These are phyloP conservation scores for Toxostoma redivivum DNA, from an alignment of 2,113 vertebrate species.

Conservation along the genomic window DNA sequence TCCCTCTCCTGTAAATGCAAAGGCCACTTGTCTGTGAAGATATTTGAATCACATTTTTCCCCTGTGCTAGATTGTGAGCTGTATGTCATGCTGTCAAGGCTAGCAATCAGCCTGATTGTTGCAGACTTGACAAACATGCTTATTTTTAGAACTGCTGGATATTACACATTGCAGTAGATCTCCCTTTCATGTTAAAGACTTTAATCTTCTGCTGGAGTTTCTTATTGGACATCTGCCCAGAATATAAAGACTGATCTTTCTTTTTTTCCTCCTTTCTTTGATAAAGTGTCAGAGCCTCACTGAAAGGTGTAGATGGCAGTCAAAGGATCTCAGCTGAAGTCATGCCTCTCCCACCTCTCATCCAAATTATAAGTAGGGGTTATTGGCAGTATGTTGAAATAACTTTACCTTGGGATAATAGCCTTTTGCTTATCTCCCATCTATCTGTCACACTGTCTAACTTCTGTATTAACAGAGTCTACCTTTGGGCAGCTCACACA, in stretches of 20 bases:
- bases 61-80: conserved; percentile 24
- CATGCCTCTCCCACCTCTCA: conserved; percentile 63
- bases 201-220: conserved; percentile 67
- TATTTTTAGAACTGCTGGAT: conserved; percentile 66
- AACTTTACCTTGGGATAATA: conserved; percentile 78
- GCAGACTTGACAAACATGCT: conserved; percentile 50
- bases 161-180: conserved; percentile 53
- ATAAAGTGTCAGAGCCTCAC: conserved; percentile 70
- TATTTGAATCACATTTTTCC: conserved; percentile 34
- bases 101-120: conserved; percentile 57
- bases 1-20: neutral
- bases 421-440: conserved; percentile 75
- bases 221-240: conserved; percentile 72
- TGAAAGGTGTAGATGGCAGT: conserved; percentile 67
- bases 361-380: conserved; percentile 66
- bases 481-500: conserved; percentile 78
- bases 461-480: conserved; percentile 79
- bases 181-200: conserved; percentile 69
- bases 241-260: conserved; percentile 70
- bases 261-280: neutral
- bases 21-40: neutral
- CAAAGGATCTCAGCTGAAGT: conserved; percentile 58
- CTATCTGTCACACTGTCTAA: conserved; percentile 77
- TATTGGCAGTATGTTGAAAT: conserved; percentile 79
- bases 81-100: conserved; percentile 50